Evolutionary conservation across 2,888 invertebrate genomes (phyloP).

Genomic region (Ferdinandea cuprea): DNA sequence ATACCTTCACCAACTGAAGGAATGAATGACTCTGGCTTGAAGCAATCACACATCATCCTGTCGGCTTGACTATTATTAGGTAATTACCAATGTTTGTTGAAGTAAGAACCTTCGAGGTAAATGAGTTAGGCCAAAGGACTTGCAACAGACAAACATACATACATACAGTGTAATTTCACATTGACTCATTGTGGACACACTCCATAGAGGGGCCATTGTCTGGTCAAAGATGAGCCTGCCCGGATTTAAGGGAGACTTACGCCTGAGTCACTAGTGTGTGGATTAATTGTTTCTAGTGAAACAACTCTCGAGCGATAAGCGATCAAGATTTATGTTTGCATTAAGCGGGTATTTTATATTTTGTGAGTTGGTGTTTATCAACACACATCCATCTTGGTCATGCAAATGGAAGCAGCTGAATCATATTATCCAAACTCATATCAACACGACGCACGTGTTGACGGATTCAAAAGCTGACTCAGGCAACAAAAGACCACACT

Average conservation of each 20-base stretch:
- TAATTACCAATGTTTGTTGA: conserved; percentile 74
- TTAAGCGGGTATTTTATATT: conserved; percentile 19
- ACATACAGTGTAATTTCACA: conserved; percentile 41
- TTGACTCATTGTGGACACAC: conserved; percentile 51
- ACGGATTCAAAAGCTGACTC: conserved; percentile 17
- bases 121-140: conserved; percentile 40
- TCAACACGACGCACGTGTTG: conserved; percentile 21
- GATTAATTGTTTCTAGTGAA: conserved; percentile 49
- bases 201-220: conserved; percentile 1
- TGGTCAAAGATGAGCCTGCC: not conserved
- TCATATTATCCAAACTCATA: not conserved
- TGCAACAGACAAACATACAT: conserved; percentile 9
- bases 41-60: conserved; percentile 75
- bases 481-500: conserved; percentile 3
- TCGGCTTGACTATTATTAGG: conserved; percentile 74
- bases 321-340: conserved; percentile 22
- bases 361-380: not conserved
- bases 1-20: not conserved
- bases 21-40: conserved; percentile 64
- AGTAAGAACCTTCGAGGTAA: conserved; percentile 63
- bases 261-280: conserved; percentile 31
- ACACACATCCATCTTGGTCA: not conserved
- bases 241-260: not conserved
- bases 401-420: not conserved
- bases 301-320: conserved; percentile 3